Percentiles rank a stretch among this genome's conserved stretches.
These are phyloP conservation scores for Rhinogobio ventralis DNA, from an alignment of 2,797 vertebrate species.

Conservation along the genomic window DNA sequence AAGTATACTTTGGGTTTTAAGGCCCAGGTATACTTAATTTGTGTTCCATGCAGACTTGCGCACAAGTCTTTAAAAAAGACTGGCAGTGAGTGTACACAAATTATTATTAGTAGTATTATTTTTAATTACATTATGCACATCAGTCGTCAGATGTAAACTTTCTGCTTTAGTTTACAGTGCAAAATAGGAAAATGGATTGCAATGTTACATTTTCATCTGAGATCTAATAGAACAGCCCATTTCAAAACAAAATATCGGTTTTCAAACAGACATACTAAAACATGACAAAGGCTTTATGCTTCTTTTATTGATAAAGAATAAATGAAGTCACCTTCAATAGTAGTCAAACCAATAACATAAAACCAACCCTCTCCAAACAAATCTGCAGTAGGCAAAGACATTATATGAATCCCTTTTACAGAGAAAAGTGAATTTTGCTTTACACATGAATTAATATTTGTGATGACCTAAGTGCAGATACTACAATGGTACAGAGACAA, in stretches of 20 bases:
- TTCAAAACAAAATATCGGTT: background rate
- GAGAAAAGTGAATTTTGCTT: background rate
- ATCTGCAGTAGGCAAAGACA: slow-evolving; percentile 1
- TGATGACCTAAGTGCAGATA: slow-evolving; percentile 18
- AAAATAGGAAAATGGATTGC: background rate
- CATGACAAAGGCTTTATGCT: slow-evolving; percentile 39
- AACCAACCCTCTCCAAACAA: slow-evolving; percentile 41
- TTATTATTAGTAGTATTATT: no score
- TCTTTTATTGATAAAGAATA: slow-evolving; percentile 71
- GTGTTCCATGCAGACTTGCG: background rate
- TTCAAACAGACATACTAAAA: slow-evolving; percentile 13
- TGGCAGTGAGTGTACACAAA: background rate
- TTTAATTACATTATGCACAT: no score
- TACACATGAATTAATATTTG: slow-evolving; percentile 9
- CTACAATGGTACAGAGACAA: slow-evolving; percentile 30
- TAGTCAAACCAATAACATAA: slow-evolving; percentile 56
- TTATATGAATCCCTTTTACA: background rate
- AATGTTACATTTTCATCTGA: background rate
- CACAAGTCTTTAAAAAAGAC: background rate
- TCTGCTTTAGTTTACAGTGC: background rate
- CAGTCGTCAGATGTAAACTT: background rate
- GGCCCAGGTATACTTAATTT: background rate
- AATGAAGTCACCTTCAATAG: slow-evolving; percentile 63
- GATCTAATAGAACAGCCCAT: background rate
- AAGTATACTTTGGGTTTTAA: background rate